phyloP scores from a whole-genome alignment of 2,888 invertebrate species.

The Leptinotarsa haldemani region DNA sequence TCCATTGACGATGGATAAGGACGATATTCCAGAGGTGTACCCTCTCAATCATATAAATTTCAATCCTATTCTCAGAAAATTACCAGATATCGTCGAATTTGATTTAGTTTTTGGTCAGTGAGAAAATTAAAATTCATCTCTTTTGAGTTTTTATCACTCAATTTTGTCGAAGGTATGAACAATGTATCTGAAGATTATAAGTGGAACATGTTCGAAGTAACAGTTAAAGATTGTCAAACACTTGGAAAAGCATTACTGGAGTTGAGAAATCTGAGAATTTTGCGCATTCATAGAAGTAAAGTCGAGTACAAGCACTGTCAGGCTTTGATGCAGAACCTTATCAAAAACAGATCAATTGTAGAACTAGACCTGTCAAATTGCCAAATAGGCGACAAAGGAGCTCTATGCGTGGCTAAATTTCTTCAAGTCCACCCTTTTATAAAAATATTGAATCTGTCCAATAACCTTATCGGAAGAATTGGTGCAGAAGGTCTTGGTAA shows the following conservation, averaged over 20 bases:
- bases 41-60: slow-evolving; percentile 72
- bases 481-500: slow-evolving; percentile 61
- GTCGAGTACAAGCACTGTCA: slow-evolving; percentile 72
- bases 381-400: slow-evolving; percentile 73
- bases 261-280: slow-evolving; percentile 67
- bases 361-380: slow-evolving; percentile 77
- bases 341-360: slow-evolving; percentile 63
- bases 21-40: slow-evolving; percentile 63
- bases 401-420: slow-evolving; percentile 73
- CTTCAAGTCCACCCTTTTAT: slow-evolving; percentile 67
- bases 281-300: slow-evolving; percentile 72
- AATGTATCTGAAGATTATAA: slow-evolving; percentile 69
- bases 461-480: slow-evolving; percentile 57
- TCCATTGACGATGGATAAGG: slow-evolving; percentile 63
- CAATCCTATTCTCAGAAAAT: slow-evolving; percentile 67
- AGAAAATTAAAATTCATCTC: not conserved
- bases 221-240: slow-evolving; percentile 70
- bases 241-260: slow-evolving; percentile 65
- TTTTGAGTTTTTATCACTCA: not conserved
- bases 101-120: slow-evolving; percentile 63
- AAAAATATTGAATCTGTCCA: slow-evolving; percentile 68
- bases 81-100: slow-evolving; percentile 70
- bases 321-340: slow-evolving; percentile 66
- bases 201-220: slow-evolving; percentile 73
- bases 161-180: slow-evolving; percentile 59